These are phyloP conservation scores for Drosophila heteroneura DNA, from an alignment of 2,888 invertebrate species.

Conservation along the genomic window DNA sequence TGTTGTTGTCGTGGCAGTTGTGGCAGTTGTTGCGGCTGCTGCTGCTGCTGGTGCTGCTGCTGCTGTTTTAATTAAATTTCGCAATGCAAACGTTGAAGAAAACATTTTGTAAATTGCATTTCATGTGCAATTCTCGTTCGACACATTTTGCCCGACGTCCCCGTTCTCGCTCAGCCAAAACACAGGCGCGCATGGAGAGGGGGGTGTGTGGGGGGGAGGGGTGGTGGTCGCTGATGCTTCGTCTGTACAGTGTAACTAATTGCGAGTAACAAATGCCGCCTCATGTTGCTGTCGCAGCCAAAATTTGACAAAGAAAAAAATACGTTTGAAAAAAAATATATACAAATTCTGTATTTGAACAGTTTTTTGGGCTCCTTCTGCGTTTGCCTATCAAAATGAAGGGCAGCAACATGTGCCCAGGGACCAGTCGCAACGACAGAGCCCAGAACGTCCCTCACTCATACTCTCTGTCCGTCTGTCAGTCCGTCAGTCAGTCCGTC, in stretches of 20 bases:
- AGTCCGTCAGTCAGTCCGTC: constrained; percentile 24
- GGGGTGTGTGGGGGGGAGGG: not conserved
- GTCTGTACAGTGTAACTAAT: constrained; percentile 76
- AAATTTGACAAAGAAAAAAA: constrained; percentile 21
- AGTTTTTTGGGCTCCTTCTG: constrained; percentile 26
- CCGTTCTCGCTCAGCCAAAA: constrained; percentile 30
- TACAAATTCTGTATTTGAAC: constrained; percentile 32
- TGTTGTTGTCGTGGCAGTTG: constrained; percentile 33
- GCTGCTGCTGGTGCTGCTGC: constrained; percentile 36
- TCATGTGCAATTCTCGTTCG: constrained; percentile 78
- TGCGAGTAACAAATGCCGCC: constrained; percentile 81
- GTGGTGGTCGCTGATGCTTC: constrained; percentile 12
- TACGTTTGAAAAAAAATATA: constrained; percentile 9
- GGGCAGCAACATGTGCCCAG: constrained; percentile 75
- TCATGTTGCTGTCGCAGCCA: constrained; percentile 71
- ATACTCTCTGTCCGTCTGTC: constrained; percentile 1
- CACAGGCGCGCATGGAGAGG: not conserved
- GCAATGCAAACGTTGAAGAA: constrained; percentile 79
- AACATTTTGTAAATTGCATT: constrained; percentile 81
- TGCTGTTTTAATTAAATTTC: constrained; percentile 75
- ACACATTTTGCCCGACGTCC: constrained; percentile 70
- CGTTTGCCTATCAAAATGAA: constrained; percentile 56
- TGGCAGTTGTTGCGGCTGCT: constrained; percentile 40
- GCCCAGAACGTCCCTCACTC: constrained; percentile 24
- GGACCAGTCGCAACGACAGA: constrained; percentile 3